Base-by-base conservation (phyloP, 2,797 vertebrate genomes). In the Alauda arvensis region DNA sequence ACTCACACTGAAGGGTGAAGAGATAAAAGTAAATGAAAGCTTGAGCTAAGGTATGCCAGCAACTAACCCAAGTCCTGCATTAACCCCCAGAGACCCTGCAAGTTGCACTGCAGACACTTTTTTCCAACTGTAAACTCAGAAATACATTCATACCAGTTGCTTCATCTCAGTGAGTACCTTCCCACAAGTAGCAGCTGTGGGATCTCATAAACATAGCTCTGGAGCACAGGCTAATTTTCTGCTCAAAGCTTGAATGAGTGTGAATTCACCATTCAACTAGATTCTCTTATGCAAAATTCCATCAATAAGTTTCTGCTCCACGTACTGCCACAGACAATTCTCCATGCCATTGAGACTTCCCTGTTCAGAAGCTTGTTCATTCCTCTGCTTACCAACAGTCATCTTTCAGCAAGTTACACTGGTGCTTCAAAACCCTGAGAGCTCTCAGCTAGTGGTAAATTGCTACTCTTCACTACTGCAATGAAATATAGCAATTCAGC, bases 181-280 rank as follows among this genome's bases (percentile, higher is more conserved):
- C 59, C 59, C 33, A 43, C 37, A 62, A 66, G 72, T 1, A 85
- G 62, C 66, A 71, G 72, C 29, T 52, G 42, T 17, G 70, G 52
- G 52, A 87, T 80, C 52, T 78, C 82, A 77, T 9, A 67, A 79
- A 68, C 51, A 80, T 0, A 77, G 56, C 45, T 56, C 71, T 89
- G 81, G 45, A 91, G 42, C 74, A 87, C 26, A 69, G 34, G 69
- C 62, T 57, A 31, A 77, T 88, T 87, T 92, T 77, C 83, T 85
- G 91, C 78, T 86, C 45, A 45, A 65, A 85, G 65, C 53, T 14
- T 86, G 49, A 91, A 70, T 48, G 52, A 70, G 45, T 14, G 37
- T 45, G 55, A 92, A 88, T 69, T 80, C 72, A 77, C 66, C 34
- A 53, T 68, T 85, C 26, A 78, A 63, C 39, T 18, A 23, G 45